Evolutionary conservation across 2,113 vertebrate genomes (phyloP), one percentile per base, ranked within the genome.

Genomic region (Silurus meridionalis): DNA sequence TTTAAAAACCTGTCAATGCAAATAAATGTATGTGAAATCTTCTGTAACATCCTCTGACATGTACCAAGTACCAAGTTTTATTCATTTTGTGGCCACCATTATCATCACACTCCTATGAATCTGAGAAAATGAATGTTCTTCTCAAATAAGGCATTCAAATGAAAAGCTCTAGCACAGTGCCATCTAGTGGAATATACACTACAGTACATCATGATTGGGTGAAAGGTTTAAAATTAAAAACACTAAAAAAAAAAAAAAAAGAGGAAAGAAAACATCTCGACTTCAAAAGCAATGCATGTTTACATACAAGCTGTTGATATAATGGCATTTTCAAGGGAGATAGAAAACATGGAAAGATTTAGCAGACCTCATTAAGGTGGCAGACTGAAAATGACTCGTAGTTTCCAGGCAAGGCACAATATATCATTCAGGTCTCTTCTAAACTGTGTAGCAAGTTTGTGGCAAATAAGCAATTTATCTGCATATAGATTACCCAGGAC

Each of bases 391-490:
- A 92, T 88, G 89, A 91, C 86, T 89, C 75, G 86, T 82, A 83
- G 82, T 89, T 83, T 87, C 74, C 85, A 85, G 85, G 75, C 72
- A 60, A 86, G 63, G 55, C 89, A 88, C 86, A 89, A 86, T 84
- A 82, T 88, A n/a, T 83, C 85, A 89, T 91, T 90, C 86, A 88
- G 72, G 67, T 89, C 84, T 83, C 61, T 83, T 82, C 80, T 90
- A 91, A 89, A 88, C 78, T 58, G 86, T 72, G 64, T 61, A 72
- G 81, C 66, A 75, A 83, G 57, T 84, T 86, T 88, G 85, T 87
- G 88, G 90, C 88, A 84, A 83, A 85, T 85, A 75, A 80, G 90
- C 85, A 89, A 89, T 91, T 91, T 91, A 89, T 86, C 91, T 89
- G 91, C 89, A 88, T 89, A 21, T 87, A 71, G 72, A 87, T 84